phyloP scores from a whole-genome alignment of 1,140 invertebrate species.

The Heliothis subflexa region DNA sequence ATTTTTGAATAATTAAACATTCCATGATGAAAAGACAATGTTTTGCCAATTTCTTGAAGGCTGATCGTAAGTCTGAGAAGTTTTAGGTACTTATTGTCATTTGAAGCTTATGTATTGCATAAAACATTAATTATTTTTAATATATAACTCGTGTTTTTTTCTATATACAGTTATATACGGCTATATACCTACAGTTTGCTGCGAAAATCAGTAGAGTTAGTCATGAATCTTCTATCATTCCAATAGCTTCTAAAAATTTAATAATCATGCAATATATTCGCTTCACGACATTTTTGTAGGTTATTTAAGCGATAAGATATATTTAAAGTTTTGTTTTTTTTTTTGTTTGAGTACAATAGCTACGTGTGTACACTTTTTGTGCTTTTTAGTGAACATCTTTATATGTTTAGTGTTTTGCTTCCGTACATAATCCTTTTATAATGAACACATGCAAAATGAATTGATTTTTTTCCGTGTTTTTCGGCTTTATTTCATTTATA shows the following conservation, averaged over 20 bases:
- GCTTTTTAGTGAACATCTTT: conserved; percentile 55
- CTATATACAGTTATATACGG: too few relatives aligned
- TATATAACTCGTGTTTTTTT: too few relatives aligned
- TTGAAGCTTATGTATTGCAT: conserved; percentile 17
- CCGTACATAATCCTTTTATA: conserved; percentile 49
- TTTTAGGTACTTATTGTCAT: conserved; percentile 58
- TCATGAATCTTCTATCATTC: neutral
- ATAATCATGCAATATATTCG: conserved; percentile 2
- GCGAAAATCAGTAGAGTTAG: too few relatives aligned
- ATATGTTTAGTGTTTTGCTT: conserved; percentile 64
- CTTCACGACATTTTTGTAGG: conserved; percentile 29
- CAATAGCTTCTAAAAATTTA: neutral
- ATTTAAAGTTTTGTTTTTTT: conserved; percentile 55
- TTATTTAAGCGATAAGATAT: conserved; percentile 41
- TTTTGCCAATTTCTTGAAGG: conserved; percentile 71
- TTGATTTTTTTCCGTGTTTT: conserved; percentile 19
- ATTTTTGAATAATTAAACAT: conserved; percentile 74
- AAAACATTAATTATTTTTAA: neutral
- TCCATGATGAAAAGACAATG: conserved; percentile 75
- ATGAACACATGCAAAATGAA: conserved; percentile 11
- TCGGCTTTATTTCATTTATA: conserved; percentile 3
- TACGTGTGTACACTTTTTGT: conserved; percentile 44
- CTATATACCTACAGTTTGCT: too few relatives aligned
- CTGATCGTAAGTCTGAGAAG: conserved; percentile 76
- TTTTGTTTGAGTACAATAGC: conserved; percentile 45